Evolutionary conservation across 2,888 invertebrate species (phyloP).

Genomic region (Conchocele bisecta): DNA sequence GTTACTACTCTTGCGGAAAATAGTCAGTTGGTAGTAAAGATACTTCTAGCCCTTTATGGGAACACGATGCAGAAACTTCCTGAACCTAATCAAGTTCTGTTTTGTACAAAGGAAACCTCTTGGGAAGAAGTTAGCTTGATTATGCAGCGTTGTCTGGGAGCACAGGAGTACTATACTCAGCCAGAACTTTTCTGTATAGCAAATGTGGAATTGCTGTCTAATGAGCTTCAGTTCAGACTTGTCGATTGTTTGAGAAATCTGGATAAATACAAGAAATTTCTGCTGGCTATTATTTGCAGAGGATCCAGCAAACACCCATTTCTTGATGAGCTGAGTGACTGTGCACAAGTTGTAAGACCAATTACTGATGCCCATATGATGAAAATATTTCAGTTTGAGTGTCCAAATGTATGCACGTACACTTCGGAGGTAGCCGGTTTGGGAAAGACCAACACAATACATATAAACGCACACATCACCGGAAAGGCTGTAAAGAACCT

Average conservation of each 20-base stretch:
- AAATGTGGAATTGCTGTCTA: slow-evolving; percentile 59
- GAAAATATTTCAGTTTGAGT: slow-evolving; percentile 30
- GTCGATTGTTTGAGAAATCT: slow-evolving; percentile 47
- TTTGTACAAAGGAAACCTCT: slow-evolving; percentile 58
- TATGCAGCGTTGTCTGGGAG: slow-evolving; percentile 51
- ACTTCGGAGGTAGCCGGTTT: slow-evolving; percentile 63
- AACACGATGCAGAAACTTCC: slow-evolving; percentile 60
- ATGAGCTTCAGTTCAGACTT: slow-evolving; percentile 58
- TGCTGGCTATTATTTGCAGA: slow-evolving; percentile 59
- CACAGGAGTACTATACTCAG: not conserved
- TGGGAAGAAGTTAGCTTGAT: slow-evolving; percentile 61
- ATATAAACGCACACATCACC: slow-evolving; percentile 27
- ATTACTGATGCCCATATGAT: slow-evolving; percentile 25
- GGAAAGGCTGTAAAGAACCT: slow-evolving; percentile 34
- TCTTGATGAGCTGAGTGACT: slow-evolving; percentile 46
- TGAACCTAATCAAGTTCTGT: slow-evolving; percentile 59
- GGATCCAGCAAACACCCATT: slow-evolving; percentile 62
- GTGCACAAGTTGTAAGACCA: no score
- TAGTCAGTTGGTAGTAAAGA: slow-evolving; percentile 54
- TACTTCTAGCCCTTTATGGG: slow-evolving; percentile 54
- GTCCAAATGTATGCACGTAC: slow-evolving; percentile 41
- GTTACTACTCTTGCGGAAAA: slow-evolving; percentile 56
- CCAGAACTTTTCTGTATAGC: slow-evolving; percentile 56
- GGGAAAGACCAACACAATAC: slow-evolving; percentile 60
- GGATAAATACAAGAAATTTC: slow-evolving; percentile 3